These are phyloP conservation scores for Zoanthus gigantus DNA, from an alignment of 92 coral and sea anemone genomes.

Conservation along the genomic window DNA sequence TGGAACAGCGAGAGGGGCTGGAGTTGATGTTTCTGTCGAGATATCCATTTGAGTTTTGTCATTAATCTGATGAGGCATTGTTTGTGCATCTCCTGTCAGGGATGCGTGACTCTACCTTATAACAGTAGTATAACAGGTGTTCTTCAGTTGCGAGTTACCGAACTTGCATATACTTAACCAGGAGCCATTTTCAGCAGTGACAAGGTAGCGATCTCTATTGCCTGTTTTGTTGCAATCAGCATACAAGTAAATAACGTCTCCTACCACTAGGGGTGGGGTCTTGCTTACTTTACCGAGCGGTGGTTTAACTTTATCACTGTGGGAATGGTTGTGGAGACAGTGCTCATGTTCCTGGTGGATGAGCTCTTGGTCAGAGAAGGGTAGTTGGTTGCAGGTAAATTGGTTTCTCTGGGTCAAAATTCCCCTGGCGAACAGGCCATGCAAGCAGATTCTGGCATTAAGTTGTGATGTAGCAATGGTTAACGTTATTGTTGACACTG, in stretches of 20 bases:
- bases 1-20: slow-evolving; percentile 13
- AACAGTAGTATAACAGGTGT: not conserved
- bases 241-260: slow-evolving; percentile 43
- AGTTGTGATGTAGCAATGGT: slow-evolving; percentile 50
- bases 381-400: slow-evolving; percentile 36
- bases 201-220: slow-evolving; percentile 1
- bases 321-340: slow-evolving; percentile 44
- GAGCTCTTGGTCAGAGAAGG: slow-evolving; percentile 11
- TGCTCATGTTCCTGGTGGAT: slow-evolving; percentile 40
- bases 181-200: not conserved
- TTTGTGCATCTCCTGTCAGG: not conserved
- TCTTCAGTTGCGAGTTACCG: slow-evolving; percentile 19
- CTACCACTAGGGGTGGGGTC: not conserved
- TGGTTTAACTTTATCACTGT: slow-evolving; percentile 40
- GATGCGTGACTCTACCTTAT: not conserved
- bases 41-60: slow-evolving; percentile 11
- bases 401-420: slow-evolving; percentile 57
- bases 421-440: slow-evolving; percentile 50
- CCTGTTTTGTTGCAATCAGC: slow-evolving; percentile 50
- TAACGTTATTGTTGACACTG: slow-evolving; percentile 1
- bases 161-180: slow-evolving; percentile 10
- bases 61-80: not conserved
- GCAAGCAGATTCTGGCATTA: slow-evolving; percentile 45
- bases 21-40: slow-evolving; percentile 12
- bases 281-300: not conserved